A percentile compares a stretch with the other conserved stretches of the same genome.
Evolutionary conservation across 2,888 invertebrate genomes (phyloP).

Genomic region (Drosophila cyrtoloma): DNA sequence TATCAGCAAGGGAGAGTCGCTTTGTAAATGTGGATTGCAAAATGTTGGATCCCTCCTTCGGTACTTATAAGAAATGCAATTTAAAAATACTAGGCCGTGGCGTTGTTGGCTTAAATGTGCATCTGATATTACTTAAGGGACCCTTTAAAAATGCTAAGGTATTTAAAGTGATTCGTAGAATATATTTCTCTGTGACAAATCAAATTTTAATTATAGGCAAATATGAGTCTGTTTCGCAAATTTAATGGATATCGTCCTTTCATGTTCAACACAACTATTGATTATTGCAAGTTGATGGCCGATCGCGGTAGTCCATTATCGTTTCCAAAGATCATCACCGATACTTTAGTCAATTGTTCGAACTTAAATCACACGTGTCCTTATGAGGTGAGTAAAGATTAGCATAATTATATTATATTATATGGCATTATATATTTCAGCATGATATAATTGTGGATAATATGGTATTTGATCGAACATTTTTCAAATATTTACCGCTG

Average conservation of each 20-base stretch:
- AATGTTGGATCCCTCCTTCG: constrained; percentile 3
- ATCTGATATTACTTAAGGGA: constrained; percentile 1
- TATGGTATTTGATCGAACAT: neutral
- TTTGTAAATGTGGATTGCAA: constrained; percentile 28
- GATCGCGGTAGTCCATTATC: neutral
- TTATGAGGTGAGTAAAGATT: constrained; percentile 2
- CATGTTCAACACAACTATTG: constrained; percentile 12
- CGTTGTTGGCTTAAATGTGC: constrained; percentile 11
- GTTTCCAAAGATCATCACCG: neutral
- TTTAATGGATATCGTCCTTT: neutral
- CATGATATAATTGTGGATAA: constrained; percentile 13
- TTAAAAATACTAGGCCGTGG: constrained; percentile 28
- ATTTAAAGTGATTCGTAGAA: neutral
- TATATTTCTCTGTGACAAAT: neutral
- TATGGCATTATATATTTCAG: constrained; percentile 3
- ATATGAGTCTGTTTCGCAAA: constrained; percentile 4
- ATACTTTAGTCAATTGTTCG: neutral
- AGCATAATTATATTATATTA: neutral
- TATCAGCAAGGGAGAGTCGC: neutral
- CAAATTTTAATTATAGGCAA: constrained; percentile 3
- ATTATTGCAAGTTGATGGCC: constrained; percentile 22
- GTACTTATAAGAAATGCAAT: neutral
- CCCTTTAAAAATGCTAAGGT: constrained; percentile 15
- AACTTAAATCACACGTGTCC: constrained; percentile 36
- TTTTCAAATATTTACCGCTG: neutral